phyloP scores from a whole-genome alignment of 2,888 invertebrate genomes.

The Scotopteryx bipunctaria region DNA sequence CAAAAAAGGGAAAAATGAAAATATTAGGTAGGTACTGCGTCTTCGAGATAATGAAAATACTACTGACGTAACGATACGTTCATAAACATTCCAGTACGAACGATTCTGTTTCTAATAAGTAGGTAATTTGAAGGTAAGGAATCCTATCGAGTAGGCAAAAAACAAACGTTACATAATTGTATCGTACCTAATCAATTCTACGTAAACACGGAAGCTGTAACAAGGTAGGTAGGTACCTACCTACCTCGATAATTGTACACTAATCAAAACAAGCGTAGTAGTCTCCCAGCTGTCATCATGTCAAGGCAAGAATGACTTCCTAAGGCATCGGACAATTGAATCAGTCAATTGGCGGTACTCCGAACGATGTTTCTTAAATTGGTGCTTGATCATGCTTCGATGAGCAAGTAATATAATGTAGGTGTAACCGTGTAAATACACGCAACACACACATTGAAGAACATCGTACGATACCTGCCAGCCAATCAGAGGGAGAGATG shows the following conservation, averaged over 20 bases:
- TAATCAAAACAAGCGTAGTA: slow-evolving; percentile 48
- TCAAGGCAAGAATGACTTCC: slow-evolving; percentile 68
- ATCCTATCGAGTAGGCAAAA: not conserved
- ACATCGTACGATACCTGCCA: slow-evolving; percentile 74
- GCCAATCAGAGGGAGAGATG: slow-evolving; percentile 65
- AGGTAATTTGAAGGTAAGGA: not conserved
- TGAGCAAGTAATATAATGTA: slow-evolving; percentile 56
- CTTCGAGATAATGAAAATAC: too few relatives aligned
- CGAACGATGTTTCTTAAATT: slow-evolving; percentile 67
- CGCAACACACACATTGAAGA: slow-evolving; percentile 62
- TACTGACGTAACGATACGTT: too few relatives aligned
- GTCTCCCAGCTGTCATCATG: slow-evolving; percentile 49
- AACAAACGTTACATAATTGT: slow-evolving; percentile 15
- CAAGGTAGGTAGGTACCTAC: too few relatives aligned
- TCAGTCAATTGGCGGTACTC: slow-evolving; percentile 59
- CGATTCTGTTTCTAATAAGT: not conserved
- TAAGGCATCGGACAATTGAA: slow-evolving; percentile 75
- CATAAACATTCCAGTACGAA: too few relatives aligned
- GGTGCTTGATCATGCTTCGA: slow-evolving; percentile 66
- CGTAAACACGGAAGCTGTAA: slow-evolving; percentile 24
- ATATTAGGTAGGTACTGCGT: too few relatives aligned
- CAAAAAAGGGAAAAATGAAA: too few relatives aligned
- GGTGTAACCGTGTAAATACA: slow-evolving; percentile 41
- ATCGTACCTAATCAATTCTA: slow-evolving; percentile 12
- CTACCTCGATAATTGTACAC: slow-evolving; percentile 11